These are phyloP conservation scores for Macropis europaea DNA, from an alignment of 2,888 invertebrate genomes.

Conservation along the genomic window DNA sequence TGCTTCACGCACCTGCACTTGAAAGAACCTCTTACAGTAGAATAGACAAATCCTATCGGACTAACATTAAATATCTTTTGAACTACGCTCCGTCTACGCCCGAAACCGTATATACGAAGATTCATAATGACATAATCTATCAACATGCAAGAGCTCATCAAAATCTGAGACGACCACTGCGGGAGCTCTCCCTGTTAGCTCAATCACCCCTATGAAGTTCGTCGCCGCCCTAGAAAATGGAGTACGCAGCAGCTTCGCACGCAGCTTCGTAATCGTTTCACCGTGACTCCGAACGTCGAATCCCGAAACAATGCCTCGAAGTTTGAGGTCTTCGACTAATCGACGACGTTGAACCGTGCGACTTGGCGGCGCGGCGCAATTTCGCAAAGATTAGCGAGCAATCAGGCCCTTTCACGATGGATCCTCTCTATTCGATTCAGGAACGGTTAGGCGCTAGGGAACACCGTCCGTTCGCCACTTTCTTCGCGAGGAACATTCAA, in stretches of 20 bases:
- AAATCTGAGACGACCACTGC: no score
- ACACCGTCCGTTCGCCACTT: constrained; percentile 50
- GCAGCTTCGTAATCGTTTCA: constrained; percentile 56
- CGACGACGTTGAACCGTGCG: constrained; percentile 61
- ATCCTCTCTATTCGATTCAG: constrained; percentile 63
- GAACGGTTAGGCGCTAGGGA: constrained; percentile 40
- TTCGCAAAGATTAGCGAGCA: constrained; percentile 67
- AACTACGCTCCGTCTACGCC: no score
- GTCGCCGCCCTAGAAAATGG: constrained; percentile 35
- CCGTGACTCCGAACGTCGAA: constrained; percentile 43
- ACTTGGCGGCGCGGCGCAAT: constrained; percentile 55
- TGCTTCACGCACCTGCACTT: no score
- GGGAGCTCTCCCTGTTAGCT: no score
- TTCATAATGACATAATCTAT: no score
- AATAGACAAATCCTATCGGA: no score
- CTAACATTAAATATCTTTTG: no score
- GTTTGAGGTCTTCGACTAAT: constrained; percentile 64
- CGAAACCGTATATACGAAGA: no score
- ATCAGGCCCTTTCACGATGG: constrained; percentile 64
- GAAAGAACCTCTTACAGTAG: no score
- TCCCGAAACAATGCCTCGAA: constrained; percentile 63
- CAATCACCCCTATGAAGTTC: background rate
- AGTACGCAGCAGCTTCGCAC: constrained; percentile 50
- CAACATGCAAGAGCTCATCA: no score
- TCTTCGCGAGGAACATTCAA: constrained; percentile 61